These are phyloP conservation scores for Orchesella cincta DNA, from an alignment of 1,140 invertebrate genomes.

Conservation along the genomic window DNA sequence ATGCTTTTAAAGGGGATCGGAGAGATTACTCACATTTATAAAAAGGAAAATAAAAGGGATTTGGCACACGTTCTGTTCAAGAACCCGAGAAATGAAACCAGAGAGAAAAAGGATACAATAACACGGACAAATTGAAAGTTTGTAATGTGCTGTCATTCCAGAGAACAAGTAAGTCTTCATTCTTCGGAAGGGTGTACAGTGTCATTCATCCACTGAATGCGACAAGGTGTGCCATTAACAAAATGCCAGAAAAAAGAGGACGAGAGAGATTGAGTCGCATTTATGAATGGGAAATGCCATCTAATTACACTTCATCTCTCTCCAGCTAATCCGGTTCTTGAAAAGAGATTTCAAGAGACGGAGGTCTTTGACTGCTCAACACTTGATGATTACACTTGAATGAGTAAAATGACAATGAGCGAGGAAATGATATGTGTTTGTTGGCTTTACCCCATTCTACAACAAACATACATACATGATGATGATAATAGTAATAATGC, in stretches of 20 bases:
- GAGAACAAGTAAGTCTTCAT: too few species aligned
- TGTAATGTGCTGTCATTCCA: too few species aligned
- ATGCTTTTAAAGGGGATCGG: background rate
- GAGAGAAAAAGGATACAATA: background rate
- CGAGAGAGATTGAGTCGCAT: background rate
- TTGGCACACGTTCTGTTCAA: slow-evolving; percentile 17
- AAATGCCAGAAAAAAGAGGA: slow-evolving; percentile 7
- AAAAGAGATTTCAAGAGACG: slow-evolving; percentile 26
- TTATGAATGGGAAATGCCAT: slow-evolving; percentile 14
- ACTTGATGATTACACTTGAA: too few species aligned
- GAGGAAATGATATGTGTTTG: too few species aligned
- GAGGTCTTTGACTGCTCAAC: slow-evolving; percentile 1
- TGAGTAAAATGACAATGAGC: too few species aligned
- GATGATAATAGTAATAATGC: too few species aligned
- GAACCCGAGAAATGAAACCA: background rate
- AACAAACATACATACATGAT: too few species aligned
- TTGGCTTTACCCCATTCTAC: too few species aligned
- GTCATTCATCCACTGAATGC: background rate
- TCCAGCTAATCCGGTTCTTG: slow-evolving; percentile 29
- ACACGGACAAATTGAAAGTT: background rate
- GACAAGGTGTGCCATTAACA: background rate
- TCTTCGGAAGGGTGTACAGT: too few species aligned
- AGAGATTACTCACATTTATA: background rate
- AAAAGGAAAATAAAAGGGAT: background rate
- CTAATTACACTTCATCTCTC: slow-evolving; percentile 31